phyloP scores from a whole-genome alignment of 1,140 invertebrate genomes.

The Pissodes strobi region DNA sequence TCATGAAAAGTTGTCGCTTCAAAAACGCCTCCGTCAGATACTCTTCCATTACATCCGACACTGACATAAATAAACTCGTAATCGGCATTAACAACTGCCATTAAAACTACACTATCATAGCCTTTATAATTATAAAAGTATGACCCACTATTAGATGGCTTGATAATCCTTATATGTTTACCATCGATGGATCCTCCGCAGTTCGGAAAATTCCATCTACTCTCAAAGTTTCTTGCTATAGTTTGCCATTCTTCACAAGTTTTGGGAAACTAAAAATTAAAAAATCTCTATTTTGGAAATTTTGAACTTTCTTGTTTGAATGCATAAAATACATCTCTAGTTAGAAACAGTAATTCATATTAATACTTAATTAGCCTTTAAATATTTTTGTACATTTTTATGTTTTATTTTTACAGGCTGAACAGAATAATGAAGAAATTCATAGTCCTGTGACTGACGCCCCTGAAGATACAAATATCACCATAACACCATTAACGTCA shows the following conservation, averaged over 20 bases:
- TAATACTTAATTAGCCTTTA: no score
- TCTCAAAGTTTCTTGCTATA: constrained; percentile 22
- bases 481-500: no score
- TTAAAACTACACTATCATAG: constrained; percentile 8
- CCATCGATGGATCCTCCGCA: constrained; percentile 13
- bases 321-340: no score
- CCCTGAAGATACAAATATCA: no score
- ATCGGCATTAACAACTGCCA: constrained; percentile 58
- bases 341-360: no score
- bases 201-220: constrained; percentile 15
- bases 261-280: constrained; percentile 20
- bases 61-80: constrained; percentile 59
- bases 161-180: constrained; percentile 43
- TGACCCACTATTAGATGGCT: constrained; percentile 43
- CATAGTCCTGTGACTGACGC: no score
- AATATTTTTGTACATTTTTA: no score
- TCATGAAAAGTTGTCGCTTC: constrained; percentile 25
- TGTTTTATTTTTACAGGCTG: no score
- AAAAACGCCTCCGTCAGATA: constrained; percentile 52
- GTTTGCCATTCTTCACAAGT: constrained; percentile 14
- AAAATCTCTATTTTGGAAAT: no score
- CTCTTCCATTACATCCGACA: constrained; percentile 51
- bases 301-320: no score
- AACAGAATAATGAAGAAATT: no score
- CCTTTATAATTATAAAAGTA: constrained; percentile 46